A percentile compares a stretch with the other conserved stretches of the same genome.
These are phyloP conservation scores for Lithobius niger DNA, from an alignment of 1,140 invertebrate species.

Conservation along the genomic window DNA sequence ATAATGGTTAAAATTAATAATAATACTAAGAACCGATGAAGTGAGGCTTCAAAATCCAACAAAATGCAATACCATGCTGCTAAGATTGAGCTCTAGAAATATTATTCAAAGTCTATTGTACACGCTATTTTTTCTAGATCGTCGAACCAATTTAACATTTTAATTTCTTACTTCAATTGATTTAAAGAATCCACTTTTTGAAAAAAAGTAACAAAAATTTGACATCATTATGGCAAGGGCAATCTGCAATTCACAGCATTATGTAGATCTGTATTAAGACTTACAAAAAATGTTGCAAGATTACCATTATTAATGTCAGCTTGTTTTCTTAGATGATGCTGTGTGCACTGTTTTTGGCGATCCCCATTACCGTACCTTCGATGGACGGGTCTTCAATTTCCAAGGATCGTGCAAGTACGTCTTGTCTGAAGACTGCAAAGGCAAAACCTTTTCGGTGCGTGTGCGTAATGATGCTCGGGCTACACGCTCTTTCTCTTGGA, in stretches of 20 bases:
- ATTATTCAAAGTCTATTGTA: too few species aligned
- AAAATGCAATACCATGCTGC: too few species aligned
- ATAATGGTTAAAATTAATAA: too few species aligned
- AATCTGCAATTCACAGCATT: background rate
- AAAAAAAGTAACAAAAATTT: too few species aligned
- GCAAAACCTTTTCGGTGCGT: conserved; percentile 61
- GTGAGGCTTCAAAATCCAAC: too few species aligned
- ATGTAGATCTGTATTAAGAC: background rate
- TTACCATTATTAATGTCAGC: background rate
- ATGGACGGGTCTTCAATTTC: conserved; percentile 80
- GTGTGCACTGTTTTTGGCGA: conserved; percentile 86
- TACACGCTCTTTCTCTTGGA: conserved; percentile 67
- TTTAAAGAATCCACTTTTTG: too few species aligned
- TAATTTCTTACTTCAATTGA: too few species aligned
- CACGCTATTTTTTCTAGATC: too few species aligned
- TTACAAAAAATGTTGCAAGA: background rate
- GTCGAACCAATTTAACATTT: too few species aligned
- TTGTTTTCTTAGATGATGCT: conserved; percentile 49
- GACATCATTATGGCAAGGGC: background rate
- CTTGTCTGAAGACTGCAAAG: conserved; percentile 61
- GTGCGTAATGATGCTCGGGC: conserved; percentile 72
- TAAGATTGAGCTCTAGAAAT: too few species aligned
- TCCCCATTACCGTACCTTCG: conserved; percentile 85
- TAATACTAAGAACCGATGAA: too few species aligned
- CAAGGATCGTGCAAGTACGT: conserved; percentile 85